These are phyloP conservation scores for Orthosia gothica DNA, from an alignment of 2,888 invertebrate genomes.

Conservation along the genomic window DNA sequence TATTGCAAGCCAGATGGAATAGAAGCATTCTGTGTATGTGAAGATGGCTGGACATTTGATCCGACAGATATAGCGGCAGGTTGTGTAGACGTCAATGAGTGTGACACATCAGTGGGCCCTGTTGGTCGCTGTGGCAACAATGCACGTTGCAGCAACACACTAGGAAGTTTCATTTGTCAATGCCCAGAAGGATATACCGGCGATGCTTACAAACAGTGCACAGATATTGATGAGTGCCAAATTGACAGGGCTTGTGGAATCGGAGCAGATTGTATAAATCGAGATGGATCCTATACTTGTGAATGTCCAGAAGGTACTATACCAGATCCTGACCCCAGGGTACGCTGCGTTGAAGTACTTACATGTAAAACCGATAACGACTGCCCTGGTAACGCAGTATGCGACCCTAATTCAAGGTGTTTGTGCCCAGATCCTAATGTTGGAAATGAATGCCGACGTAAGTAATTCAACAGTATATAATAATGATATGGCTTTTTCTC, in stretches of 20 bases:
- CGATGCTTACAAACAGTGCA: constrained; percentile 95
- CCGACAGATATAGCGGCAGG: constrained; percentile 97
- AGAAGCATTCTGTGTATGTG: constrained; percentile 98
- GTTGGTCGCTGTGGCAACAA: constrained; percentile 96
- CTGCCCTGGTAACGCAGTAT: constrained; percentile 97
- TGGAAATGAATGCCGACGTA: constrained; percentile 98
- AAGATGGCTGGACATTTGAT: constrained; percentile 98
- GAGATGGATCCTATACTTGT: constrained; percentile 95
- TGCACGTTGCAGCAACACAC: constrained; percentile 95
- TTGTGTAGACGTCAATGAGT: constrained; percentile 98
- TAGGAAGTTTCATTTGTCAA: constrained; percentile 95
- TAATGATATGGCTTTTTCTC: background rate
- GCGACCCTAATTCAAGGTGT: constrained; percentile 95
- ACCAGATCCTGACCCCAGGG: constrained; percentile 96
- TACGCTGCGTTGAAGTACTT: constrained; percentile 96
- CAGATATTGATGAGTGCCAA: constrained; percentile 96
- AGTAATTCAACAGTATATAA: constrained; percentile 81
- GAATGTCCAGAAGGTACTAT: constrained; percentile 96
- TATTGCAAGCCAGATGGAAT: constrained; percentile 97
- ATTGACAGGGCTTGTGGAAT: constrained; percentile 94
- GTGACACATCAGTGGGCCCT: constrained; percentile 94
- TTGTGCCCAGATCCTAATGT: constrained; percentile 97
- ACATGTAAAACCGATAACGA: constrained; percentile 94
- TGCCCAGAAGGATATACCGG: constrained; percentile 97
- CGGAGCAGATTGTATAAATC: constrained; percentile 95